Percentiles rank a stretch among this genome's conserved stretches.
These are phyloP conservation scores for Takifugu ocellatus DNA, from an alignment of 2,797 vertebrate genomes.

Conservation along the genomic window DNA sequence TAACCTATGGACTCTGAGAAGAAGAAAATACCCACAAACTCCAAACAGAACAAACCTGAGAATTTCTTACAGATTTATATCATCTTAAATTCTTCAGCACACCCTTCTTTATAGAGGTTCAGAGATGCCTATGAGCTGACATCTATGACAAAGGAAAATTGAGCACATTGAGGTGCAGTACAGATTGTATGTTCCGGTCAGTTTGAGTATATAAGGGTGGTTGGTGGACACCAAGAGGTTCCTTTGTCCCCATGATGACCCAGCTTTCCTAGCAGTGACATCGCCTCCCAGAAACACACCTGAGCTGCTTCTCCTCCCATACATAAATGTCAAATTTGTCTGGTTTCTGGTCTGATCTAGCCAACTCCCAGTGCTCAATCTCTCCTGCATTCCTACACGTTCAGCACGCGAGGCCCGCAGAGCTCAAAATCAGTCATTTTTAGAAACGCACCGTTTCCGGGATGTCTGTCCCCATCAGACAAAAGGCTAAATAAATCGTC, in stretches of 20 bases:
- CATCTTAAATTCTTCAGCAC: no score
- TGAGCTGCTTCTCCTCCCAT: neutral
- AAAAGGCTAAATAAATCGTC: neutral
- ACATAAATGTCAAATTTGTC: constrained; percentile 17
- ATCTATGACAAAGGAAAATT: no score
- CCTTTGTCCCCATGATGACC: neutral
- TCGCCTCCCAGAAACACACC: neutral
- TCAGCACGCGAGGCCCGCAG: constrained; percentile 14
- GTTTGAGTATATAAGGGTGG: no score
- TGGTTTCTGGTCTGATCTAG: neutral
- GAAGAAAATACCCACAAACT: neutral
- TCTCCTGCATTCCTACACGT: constrained; percentile 25
- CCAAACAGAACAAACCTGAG: neutral
- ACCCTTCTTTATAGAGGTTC: no score
- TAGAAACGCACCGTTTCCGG: constrained; percentile 2
- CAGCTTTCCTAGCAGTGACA: neutral
- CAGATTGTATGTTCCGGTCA: no score
- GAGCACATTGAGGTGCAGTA: no score
- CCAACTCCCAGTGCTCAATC: neutral
- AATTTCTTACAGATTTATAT: no score
- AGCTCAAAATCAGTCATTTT: neutral
- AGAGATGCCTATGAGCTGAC: no score
- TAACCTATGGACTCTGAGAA: no score
- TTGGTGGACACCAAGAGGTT: no score
- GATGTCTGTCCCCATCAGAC: neutral